phyloP scores from a whole-genome alignment of 2,797 vertebrate species.

The Neoniphon sammara region DNA sequence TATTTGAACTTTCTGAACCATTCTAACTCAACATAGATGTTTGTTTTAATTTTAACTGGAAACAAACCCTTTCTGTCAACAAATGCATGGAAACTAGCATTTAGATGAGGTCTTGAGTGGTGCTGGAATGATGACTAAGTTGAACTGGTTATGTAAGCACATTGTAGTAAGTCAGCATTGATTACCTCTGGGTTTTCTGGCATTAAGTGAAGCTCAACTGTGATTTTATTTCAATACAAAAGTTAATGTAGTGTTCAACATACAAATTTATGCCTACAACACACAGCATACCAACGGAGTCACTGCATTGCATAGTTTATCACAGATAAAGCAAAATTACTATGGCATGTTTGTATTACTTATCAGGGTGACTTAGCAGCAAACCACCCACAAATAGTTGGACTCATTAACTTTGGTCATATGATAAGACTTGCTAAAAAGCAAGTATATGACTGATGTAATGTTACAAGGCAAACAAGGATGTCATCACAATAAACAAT shows the following conservation, averaged over 20 bases:
- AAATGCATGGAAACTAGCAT: background rate
- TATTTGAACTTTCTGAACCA: too few relatives aligned
- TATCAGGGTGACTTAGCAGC: background rate
- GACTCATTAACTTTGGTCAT: slow-evolving; percentile 11
- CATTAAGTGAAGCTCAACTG: background rate
- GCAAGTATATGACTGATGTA: slow-evolving; percentile 22
- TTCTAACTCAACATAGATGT: too few relatives aligned
- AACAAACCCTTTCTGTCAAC: too few relatives aligned
- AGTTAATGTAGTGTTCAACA: too few relatives aligned
- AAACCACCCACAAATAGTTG: background rate
- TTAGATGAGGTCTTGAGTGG: background rate
- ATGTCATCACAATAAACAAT: background rate
- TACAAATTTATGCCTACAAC: background rate
- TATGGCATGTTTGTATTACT: background rate
- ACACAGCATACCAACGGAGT: background rate
- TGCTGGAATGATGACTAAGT: too few relatives aligned
- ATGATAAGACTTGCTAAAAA: too few relatives aligned
- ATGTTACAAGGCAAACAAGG: background rate
- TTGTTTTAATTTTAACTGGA: too few relatives aligned
- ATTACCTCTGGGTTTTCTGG: background rate
- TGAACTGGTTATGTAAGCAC: too few relatives aligned
- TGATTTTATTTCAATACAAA: background rate
- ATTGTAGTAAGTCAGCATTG: background rate
- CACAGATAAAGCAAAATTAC: background rate
- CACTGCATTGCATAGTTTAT: too few relatives aligned